Base-by-base conservation (phyloP, 64 coral and sea anemone genomes). In the Platygyra sinensis region DNA sequence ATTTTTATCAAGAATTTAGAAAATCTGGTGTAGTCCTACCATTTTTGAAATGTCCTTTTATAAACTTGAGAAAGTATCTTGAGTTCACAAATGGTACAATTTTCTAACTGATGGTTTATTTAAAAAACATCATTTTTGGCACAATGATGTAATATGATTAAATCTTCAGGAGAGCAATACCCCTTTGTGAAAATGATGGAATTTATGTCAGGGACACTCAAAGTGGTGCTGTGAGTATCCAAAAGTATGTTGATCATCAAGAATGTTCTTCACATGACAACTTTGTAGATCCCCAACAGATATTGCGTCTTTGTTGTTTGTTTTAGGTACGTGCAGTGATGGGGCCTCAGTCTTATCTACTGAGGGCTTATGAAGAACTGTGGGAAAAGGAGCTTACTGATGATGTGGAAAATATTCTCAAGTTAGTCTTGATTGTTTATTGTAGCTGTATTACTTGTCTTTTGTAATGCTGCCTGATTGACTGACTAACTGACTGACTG, bases 311-410 rank as follows among this genome's bases (percentile, higher is more conserved):
- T 8, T 77, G 12, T 55, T 80, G 10, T 71, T 49, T n/a, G n/a
- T 46, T 69, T 3, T 42, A 98, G 96, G 96, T 98, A 11, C 90
- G 96, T 22, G 82, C 94, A 7, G 93, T 99, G 8, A 93, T 99
- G 94, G 96, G 96, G 3, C 94, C 96, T 36, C 96, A 99, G 54
- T 87, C 96, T 22, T 99, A 99, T 80, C 49, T 99, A 39, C 73
- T 99, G 57, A 95, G 87, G 38, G 94, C 87, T n/a, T 93, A 93
- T 46, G 96, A 99, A 13, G 96, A 99, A 88, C 76, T 93, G 19
- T 98, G 93, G 93, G 80, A 79, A 17, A 98, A 98, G 65, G 93
- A 95, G 27, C 82, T 98, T 6, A 83, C 89, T 20, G 87, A 94
- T 46, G 86, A 95, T 67, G 93, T 98, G 27, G 96, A 98, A 78